Base-by-base conservation (phyloP, 1,140 invertebrate species). In the Drosophila varians region DNA sequence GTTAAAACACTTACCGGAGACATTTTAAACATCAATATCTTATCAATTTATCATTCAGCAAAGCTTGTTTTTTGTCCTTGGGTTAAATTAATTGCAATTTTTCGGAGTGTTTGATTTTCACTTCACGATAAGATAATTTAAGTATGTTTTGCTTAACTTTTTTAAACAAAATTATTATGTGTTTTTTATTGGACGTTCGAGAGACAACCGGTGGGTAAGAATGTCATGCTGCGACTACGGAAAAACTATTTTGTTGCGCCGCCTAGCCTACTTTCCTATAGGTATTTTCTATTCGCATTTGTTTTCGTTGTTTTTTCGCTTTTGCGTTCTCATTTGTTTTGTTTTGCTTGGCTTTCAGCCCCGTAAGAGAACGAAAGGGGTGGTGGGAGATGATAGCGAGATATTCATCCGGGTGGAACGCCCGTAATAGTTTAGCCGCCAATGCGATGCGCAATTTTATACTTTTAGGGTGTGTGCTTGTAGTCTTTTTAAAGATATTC, bases 261-360 rank as follows among this genome's bases (percentile, higher is more conserved):
- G 79, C 49, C 74, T 84, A 76, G 60, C 58, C 76, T 53, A 84
- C 65, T 58, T 76, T 69, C 64, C 56, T 72, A 71, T 61, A 53
- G 74, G 68, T 56, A 58, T 75, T 58, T 58, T 42, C 43, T 52
- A 49, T 48, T 34, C 28, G n/a, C 8, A 73, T 48, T 60, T 74
- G 73, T 61, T 25, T 51, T 57, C 18, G 54, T 70, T 54, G 47
- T 47, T 9, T 45, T 45, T 31, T 34, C 68, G 47, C 31, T 46
- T 53, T 60, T 52, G 53, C 40, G 40, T 55, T 46, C 60, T 64
- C 55, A 47, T 64, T 64, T 38, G 60, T 64, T 73, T 76, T 62
- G 68, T 74, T 87, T 87, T 77, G 68, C 68, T 86, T 74, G 68
- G 55, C 47, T 87, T 82, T 87, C 42, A 48, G 36, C 12, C 28